These are phyloP conservation scores for Forbesichthys agassizii DNA, from an alignment of 2,113 vertebrate species.

Conservation along the genomic window DNA sequence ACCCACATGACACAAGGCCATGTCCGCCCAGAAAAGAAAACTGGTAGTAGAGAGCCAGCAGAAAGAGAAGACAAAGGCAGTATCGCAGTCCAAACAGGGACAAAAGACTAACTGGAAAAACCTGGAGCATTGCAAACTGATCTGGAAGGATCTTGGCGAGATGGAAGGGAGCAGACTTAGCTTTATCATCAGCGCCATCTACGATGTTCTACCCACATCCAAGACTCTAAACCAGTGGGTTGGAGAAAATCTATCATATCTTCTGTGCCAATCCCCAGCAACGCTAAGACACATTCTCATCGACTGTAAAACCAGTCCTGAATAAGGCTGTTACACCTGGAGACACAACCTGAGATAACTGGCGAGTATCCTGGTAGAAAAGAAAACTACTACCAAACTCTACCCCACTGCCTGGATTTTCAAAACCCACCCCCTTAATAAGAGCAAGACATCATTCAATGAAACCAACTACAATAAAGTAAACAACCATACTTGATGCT, in stretches of 20 bases:
- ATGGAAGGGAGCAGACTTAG: constrained; percentile 22
- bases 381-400: too few species aligned
- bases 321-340: too few species aligned
- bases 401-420: neutral
- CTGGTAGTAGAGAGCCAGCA: constrained; percentile 4
- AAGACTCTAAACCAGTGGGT: constrained; percentile 27
- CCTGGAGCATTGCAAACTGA: constrained; percentile 16
- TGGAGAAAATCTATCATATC: constrained; percentile 18
- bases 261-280: constrained; percentile 16
- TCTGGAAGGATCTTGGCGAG: constrained; percentile 16
- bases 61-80: constrained; percentile 12
- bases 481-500: neutral
- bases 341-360: too few species aligned
- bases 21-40: neutral
- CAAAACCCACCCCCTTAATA: too few species aligned
- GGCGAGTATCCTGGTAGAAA: too few species aligned
- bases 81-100: constrained; percentile 13
- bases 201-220: constrained; percentile 10
- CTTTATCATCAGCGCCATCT: constrained; percentile 19
- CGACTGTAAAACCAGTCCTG: neutral
- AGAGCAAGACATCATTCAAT: too few species aligned
- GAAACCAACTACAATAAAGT: neutral
- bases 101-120: constrained; percentile 19
- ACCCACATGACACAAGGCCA: too few species aligned
- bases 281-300: constrained; percentile 23